A percentile compares a stretch with the other conserved stretches of the same genome.
Conservation (phyloP, 1,140 invertebrate species). For the Drosophila guanche region DNA sequence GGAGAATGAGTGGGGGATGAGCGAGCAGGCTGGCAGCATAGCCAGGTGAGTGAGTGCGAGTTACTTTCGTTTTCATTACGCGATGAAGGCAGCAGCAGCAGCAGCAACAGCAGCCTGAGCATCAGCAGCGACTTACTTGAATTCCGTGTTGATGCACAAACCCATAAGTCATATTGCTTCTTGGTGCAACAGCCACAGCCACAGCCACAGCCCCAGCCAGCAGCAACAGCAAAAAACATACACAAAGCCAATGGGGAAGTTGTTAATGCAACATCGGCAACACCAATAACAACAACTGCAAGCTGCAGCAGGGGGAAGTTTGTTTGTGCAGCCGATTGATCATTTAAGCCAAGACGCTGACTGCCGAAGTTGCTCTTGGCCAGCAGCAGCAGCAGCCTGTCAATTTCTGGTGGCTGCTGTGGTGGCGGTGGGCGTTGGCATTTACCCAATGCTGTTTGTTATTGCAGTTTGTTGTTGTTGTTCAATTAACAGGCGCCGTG, state of each 20-base stretch:
- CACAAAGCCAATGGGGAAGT: constrained; percentile 70
- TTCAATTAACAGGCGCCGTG: constrained; percentile 68
- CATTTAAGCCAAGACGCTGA: constrained; percentile 71
- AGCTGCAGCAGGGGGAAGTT: constrained; percentile 25
- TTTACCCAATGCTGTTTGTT: constrained; percentile 35
- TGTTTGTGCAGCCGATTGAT: constrained; percentile 77
- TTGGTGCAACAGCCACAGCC: constrained; percentile 38
- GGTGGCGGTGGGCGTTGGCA: constrained; percentile 65
- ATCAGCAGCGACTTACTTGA: constrained; percentile 41
- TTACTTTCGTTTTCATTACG: constrained; percentile 79
- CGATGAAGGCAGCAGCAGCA: constrained; percentile 32
- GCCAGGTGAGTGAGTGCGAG: constrained; percentile 41
- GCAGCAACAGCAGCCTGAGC: constrained; percentile 16
- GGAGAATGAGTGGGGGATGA: constrained; percentile 27
- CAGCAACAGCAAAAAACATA: constrained; percentile 17
- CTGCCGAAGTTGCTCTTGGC: constrained; percentile 20
- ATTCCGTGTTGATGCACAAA: constrained; percentile 77
- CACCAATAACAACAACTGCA: constrained; percentile 16
- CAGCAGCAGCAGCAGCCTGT: constrained; percentile 28
- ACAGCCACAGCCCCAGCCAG: constrained; percentile 7
- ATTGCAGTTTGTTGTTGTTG: constrained; percentile 44
- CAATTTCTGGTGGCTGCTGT: constrained; percentile 64
- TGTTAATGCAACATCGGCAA: constrained; percentile 69
- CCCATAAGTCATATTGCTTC: constrained; percentile 73
- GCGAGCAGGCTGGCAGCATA: too few relatives aligned